Evolutionary conservation across 2,113 vertebrate species (phyloP), one percentile per base, ranked within the genome.

Genomic region (Entomyzon cyanotis): DNA sequence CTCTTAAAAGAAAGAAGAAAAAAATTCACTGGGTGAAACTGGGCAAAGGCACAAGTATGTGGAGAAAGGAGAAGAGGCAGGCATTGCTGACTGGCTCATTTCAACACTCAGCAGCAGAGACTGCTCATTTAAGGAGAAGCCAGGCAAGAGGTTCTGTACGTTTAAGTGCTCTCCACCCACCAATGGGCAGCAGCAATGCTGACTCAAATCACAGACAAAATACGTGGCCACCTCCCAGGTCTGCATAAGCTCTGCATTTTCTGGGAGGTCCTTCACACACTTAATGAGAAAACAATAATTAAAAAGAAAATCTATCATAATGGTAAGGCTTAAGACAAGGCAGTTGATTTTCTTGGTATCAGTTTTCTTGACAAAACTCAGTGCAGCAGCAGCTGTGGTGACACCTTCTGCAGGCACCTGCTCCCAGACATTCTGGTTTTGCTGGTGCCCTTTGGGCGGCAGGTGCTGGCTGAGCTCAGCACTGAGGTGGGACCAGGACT

Each of bases 1-100:
- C 50, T 79, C 41, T 50, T 39, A 11, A 75, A 58, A 67, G 31
- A 59, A 80, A 82, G 37, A 52, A n/a, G 10, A 58, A 73, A 82
- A 60, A 62, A 70, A 55, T 23, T 23, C 79, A 56, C 18, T 0
- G 3, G 18, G 19, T 81, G 35, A 75, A 90, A 46, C 59, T 12
- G 42, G 68, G 39, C 31, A 78, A 35, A 0, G 0, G 42, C 52
- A 89, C 35, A 55, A 0, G 4, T 82, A 49, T 27, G 44, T 13
- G 10, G 44, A 55, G 49, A 56, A 76, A 85, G 64, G 33, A 89
- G 44, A 65, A 76, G 37, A 59, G 42, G 33, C 79, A 89, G 62
- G 28, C 9, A 4, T 3, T 30, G 75, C 67, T n/a, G 33, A 37
- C n/a, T 1, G 0, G 37, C 24, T 44, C 53, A 31, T 49, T 63